phyloP scores from a whole-genome alignment of 2,113 vertebrate species.

The Speoplatyrhinus poulsoni region DNA sequence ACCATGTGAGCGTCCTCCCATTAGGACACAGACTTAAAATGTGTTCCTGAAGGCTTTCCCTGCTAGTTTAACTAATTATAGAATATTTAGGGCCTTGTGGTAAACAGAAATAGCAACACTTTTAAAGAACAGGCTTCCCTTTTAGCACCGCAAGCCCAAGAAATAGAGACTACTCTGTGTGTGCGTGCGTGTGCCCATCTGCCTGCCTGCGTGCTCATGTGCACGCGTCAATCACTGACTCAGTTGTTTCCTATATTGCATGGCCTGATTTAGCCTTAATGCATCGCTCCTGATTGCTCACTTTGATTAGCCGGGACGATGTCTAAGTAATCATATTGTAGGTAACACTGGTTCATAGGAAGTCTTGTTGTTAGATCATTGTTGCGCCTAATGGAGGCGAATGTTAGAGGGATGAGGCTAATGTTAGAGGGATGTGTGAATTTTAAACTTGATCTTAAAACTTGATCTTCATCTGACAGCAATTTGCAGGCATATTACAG shows the following conservation, averaged over 20 bases:
- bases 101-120: conserved; percentile 69
- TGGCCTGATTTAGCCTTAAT: conserved; percentile 22
- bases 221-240: conserved; percentile 40
- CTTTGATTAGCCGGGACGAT: conserved; percentile 42
- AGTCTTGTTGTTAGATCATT: conserved; percentile 14
- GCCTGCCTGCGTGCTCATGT: conserved; percentile 11
- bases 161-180: conserved; percentile 58
- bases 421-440: conserved; percentile 14
- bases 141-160: conserved; percentile 51
- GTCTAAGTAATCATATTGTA: conserved; percentile 22
- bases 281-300: conserved; percentile 27
- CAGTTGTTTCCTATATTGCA: conserved; percentile 35
- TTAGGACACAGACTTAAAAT: conserved; percentile 9
- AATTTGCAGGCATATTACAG: background rate
- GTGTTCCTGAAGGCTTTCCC: conserved; percentile 38
- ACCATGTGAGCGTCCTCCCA: conserved; percentile 18
- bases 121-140: conserved; percentile 56
- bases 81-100: conserved; percentile 59
- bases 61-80: conserved; percentile 54
- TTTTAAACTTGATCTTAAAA: background rate
- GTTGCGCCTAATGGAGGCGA: conserved; percentile 7
- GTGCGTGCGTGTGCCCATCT: background rate
- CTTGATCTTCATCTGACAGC: background rate
- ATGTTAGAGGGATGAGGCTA: conserved; percentile 19
- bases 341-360: conserved; percentile 28